Evolutionary conservation across 2,113 vertebrate species (phyloP).

Genomic region (Stictonetta naevosa): DNA sequence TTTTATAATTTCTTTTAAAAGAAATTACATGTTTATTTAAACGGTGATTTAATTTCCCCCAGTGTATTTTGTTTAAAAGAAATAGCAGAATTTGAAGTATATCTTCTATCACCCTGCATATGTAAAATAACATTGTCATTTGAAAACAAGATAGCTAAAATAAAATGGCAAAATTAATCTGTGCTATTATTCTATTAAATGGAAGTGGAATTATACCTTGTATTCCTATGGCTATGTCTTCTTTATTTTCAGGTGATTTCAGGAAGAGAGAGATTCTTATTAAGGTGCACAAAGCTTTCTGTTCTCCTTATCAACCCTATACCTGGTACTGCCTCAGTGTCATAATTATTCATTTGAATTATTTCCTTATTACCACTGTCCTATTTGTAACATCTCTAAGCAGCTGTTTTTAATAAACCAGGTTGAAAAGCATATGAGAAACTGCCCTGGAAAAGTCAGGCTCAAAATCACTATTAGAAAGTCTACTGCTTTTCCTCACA

Average conservation of each 20-base stretch:
- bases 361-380: constrained; percentile 1
- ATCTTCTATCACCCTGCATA: background rate
- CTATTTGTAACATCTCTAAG: constrained; percentile 57
- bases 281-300: constrained; percentile 30
- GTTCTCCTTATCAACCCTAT: constrained; percentile 68
- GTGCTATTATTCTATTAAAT: background rate
- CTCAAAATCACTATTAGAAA: constrained; percentile 18
- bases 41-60: background rate
- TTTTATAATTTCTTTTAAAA: background rate
- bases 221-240: background rate
- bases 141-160: constrained; percentile 8
- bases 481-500: constrained; percentile 34
- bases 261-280: constrained; percentile 61
- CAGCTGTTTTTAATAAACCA: constrained; percentile 81
- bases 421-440: constrained; percentile 37
- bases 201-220: background rate
- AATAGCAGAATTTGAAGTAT: background rate
- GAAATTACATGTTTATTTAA: background rate
- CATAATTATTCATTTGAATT: background rate
- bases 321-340: constrained; percentile 32
- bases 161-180: background rate
- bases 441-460: background rate
- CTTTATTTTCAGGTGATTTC: constrained; percentile 22
- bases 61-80: background rate
- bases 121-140: background rate